A percentile compares a stretch with the other conserved stretches of the same genome.
Evolutionary conservation across 2,888 invertebrate species (phyloP).

Genomic region (Drosophila paracracens): DNA sequence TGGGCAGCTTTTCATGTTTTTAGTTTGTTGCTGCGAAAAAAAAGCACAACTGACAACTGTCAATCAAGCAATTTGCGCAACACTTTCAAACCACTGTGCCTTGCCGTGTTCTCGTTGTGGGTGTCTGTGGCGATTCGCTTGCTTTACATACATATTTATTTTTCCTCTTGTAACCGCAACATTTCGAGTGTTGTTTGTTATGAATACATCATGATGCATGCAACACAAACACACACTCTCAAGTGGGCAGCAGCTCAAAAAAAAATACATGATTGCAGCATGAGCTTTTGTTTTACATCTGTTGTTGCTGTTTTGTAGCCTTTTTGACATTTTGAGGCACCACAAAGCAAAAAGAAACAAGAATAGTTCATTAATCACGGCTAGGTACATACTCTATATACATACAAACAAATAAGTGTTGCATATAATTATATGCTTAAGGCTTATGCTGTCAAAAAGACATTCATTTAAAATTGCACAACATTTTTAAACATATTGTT

Average conservation of each 20-base stretch:
- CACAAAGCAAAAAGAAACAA: conserved; percentile 17
- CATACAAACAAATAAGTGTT: background rate
- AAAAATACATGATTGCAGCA: conserved; percentile 65
- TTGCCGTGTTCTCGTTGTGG: conserved; percentile 52
- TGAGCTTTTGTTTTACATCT: conserved; percentile 38
- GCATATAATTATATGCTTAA: background rate
- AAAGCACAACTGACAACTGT: background rate
- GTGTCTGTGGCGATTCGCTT: conserved; percentile 31
- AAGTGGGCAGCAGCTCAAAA: conserved; percentile 41
- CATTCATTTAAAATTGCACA: background rate
- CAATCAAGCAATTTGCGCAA: conserved; percentile 18
- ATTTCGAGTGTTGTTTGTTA: conserved; percentile 52
- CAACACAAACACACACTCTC: conserved; percentile 8
- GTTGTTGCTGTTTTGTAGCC: conserved; percentile 12
- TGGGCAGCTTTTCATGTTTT: background rate
- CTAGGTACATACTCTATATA: background rate
- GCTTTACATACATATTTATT: conserved; percentile 6
- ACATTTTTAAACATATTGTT: background rate
- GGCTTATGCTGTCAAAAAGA: background rate
- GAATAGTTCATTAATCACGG: background rate
- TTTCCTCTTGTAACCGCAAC: conserved; percentile 37
- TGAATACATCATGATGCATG: conserved; percentile 23
- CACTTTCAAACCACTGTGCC: conserved; percentile 30
- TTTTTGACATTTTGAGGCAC: conserved; percentile 28
- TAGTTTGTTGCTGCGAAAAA: background rate